Evolutionary conservation across 2,888 invertebrate genomes (phyloP).

Genomic region (Ochlodes sylvanus): DNA sequence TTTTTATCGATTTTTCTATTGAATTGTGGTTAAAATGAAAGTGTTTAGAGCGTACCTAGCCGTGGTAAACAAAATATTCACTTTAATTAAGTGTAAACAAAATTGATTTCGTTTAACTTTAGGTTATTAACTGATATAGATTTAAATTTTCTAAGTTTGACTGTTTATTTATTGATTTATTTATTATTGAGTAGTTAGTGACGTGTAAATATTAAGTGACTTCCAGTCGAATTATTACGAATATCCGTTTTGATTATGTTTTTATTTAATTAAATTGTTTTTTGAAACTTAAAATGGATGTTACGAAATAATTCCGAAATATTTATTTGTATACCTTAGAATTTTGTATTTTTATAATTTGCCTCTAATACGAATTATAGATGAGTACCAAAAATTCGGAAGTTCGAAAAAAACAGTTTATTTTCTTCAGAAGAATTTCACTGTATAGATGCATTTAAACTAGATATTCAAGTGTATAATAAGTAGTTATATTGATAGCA

Average conservation of each 20-base stretch:
- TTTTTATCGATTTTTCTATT: no score
- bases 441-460: constrained; percentile 36
- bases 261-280: neutral
- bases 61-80: no score
- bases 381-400: constrained; percentile 33
- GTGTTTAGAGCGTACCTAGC: no score
- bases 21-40: no score
- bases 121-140: constrained; percentile 51
- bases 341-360: constrained; percentile 25
- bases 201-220: constrained; percentile 76
- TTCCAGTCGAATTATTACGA: constrained; percentile 49
- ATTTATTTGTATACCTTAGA: constrained; percentile 31
- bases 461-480: constrained; percentile 26
- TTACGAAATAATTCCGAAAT: constrained; percentile 28
- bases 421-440: constrained; percentile 23
- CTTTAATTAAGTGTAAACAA: neutral
- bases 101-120: constrained; percentile 16
- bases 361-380: constrained; percentile 7
- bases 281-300: constrained; percentile 21
- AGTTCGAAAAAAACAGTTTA: constrained; percentile 8
- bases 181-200: constrained; percentile 69
- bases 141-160: constrained; percentile 54
- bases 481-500: constrained; percentile 20
- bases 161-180: constrained; percentile 78
- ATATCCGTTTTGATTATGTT: constrained; percentile 17